phyloP scores from a whole-genome alignment of 2,888 invertebrate genomes.

The Trimorus sp. region DNA sequence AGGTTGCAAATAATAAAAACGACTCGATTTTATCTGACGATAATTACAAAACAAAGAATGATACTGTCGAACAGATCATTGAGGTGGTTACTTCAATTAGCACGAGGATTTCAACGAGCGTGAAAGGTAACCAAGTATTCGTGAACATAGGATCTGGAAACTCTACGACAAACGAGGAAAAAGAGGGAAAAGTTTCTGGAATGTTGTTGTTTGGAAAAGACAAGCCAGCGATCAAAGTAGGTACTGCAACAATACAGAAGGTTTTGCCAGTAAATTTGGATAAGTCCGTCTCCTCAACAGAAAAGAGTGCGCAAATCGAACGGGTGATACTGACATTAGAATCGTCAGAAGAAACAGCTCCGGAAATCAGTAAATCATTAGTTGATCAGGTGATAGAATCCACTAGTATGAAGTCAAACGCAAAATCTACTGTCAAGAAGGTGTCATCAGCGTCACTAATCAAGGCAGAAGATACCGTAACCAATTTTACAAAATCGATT shows the following conservation, averaged over 20 bases:
- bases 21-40: slow-evolving; percentile 34
- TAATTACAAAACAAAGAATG: slow-evolving; percentile 43
- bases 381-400: too few relatives aligned
- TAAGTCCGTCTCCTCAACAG: background rate
- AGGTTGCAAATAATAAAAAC: slow-evolving; percentile 33
- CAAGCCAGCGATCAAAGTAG: slow-evolving; percentile 24
- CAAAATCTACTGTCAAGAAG: slow-evolving; percentile 40
- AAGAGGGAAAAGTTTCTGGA: slow-evolving; percentile 20
- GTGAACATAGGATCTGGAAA: slow-evolving; percentile 74
- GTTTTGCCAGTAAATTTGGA: background rate
- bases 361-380: slow-evolving; percentile 20
- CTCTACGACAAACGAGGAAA: slow-evolving; percentile 56
- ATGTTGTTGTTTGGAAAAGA: slow-evolving; percentile 45
- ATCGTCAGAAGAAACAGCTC: slow-evolving; percentile 75
- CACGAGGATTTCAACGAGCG: slow-evolving; percentile 77
- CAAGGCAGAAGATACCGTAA: background rate
- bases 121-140: slow-evolving; percentile 73
- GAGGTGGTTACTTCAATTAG: slow-evolving; percentile 81
- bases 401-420: too few relatives aligned
- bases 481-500: slow-evolving; percentile 28
- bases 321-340: slow-evolving; percentile 59
- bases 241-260: slow-evolving; percentile 20
- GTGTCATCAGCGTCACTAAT: too few relatives aligned
- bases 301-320: slow-evolving; percentile 30
- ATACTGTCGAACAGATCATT: slow-evolving; percentile 76